Percentiles rank a stretch among this genome's conserved stretches.
Conservation (phyloP, 2,797 vertebrate genomes). For the Anguilla obscura region DNA sequence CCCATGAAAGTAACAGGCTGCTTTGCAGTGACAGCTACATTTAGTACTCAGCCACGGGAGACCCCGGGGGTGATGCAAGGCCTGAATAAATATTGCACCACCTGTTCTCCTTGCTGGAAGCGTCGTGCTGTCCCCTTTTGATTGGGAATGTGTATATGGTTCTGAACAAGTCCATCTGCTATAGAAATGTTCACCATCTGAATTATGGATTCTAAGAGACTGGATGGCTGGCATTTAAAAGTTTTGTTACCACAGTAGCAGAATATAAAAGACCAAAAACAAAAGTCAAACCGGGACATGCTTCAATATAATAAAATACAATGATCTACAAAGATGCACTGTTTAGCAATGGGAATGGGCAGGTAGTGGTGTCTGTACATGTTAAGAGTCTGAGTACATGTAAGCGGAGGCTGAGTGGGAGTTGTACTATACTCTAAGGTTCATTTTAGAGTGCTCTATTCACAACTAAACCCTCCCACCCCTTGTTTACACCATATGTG, state of each 20-base stretch:
- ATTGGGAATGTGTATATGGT: not conserved
- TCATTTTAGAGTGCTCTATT: not conserved
- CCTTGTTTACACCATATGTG: not conserved
- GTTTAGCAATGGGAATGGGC: not conserved
- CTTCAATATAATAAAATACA: not conserved
- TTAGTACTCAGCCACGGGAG: not conserved
- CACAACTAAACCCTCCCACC: not conserved
- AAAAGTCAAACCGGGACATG: not conserved
- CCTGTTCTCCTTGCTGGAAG: slow-evolving; percentile 5
- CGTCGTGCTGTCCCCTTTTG: not conserved
- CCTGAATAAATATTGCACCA: slow-evolving; percentile 2
- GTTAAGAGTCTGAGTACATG: not conserved
- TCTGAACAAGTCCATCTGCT: not conserved
- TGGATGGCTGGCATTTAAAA: not conserved
- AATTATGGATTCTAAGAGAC: not conserved
- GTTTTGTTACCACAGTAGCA: not conserved
- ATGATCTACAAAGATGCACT: not conserved
- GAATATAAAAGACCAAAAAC: not conserved
- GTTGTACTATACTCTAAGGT: not conserved
- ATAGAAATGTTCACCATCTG: not conserved
- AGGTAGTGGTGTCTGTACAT: not conserved
- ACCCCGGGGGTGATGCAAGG: slow-evolving; percentile 23
- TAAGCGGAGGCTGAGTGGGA: not conserved
- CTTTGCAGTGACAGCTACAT: not conserved
- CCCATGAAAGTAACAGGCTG: not conserved